Percentiles rank a stretch among this genome's conserved stretches.
phyloP scores from a whole-genome alignment of 2,888 invertebrate genomes.

The Drosophila fungiperda region DNA sequence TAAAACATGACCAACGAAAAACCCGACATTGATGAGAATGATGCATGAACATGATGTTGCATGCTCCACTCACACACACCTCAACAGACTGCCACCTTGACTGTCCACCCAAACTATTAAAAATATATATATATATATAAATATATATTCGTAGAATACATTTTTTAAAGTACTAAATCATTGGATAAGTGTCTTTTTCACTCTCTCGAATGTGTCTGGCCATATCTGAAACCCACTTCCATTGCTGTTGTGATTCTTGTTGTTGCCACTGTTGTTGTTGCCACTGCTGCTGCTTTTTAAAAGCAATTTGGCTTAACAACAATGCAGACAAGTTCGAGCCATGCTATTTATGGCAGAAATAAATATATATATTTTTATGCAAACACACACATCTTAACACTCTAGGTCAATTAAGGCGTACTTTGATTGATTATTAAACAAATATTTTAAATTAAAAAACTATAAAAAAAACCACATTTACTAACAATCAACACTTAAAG shows the following conservation, averaged over 20 bases:
- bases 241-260: conserved; percentile 26
- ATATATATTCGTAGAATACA: conserved; percentile 12
- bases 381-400: conserved; percentile 15
- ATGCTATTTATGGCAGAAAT: conserved; percentile 62
- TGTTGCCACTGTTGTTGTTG: conserved; percentile 13
- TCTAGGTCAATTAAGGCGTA: conserved; percentile 71
- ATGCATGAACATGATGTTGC: conserved; percentile 34
- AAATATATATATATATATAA: conserved; percentile 15
- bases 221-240: conserved; percentile 31
- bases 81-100: conserved; percentile 11
- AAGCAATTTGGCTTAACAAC: conserved; percentile 77
- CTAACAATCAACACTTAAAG: conserved; percentile 10
- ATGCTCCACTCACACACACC: conserved; percentile 1
- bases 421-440: conserved; percentile 58
- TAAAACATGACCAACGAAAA: conserved; percentile 32
- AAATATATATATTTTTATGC: conserved; percentile 16
- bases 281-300: conserved; percentile 22
- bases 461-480: background rate
- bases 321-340: conserved; percentile 60
- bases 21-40: conserved; percentile 43
- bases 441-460: conserved; percentile 48
- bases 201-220: conserved; percentile 26
- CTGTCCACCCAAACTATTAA: conserved; percentile 37
- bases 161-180: conserved; percentile 52
- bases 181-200: conserved; percentile 43